phyloP scores from a whole-genome alignment of 2,888 invertebrate genomes.

The Athalia cordata region DNA sequence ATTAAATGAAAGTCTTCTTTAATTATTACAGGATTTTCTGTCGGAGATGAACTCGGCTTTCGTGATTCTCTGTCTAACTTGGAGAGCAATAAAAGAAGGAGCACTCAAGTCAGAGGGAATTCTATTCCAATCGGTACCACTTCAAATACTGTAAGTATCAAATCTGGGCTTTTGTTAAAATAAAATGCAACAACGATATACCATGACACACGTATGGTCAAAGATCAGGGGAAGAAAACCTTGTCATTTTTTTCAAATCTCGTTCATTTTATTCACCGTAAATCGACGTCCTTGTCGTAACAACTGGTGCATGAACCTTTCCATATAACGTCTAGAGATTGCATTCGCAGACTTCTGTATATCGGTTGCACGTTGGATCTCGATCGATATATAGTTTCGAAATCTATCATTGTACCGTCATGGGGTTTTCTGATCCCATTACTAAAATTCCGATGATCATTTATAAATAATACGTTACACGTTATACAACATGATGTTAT shows the following conservation, averaged over 20 bases:
- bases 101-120: conserved; percentile 72
- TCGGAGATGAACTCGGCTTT: conserved; percentile 91
- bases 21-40: conserved; percentile 84
- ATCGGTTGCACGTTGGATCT: too few relatives aligned
- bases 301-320: conserved; percentile 62
- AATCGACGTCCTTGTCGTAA: conserved; percentile 54
- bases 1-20: neutral
- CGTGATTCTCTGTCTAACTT: conserved; percentile 87
- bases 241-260: neutral
- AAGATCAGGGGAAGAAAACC: neutral
- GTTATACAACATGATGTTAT: neutral
- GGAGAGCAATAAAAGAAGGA: conserved; percentile 83
- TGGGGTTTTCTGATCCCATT: too few relatives aligned
- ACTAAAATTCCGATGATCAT: neutral
- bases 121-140: conserved; percentile 52
- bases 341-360: too few relatives aligned
- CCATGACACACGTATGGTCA: too few relatives aligned
- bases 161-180: neutral
- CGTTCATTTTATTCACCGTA: conserved; percentile 12
- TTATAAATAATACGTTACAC: neutral
- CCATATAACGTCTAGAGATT: neutral
- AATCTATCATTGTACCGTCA: too few relatives aligned
- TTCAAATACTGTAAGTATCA: conserved; percentile 60
- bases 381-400: too few relatives aligned
- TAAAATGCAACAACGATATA: too few relatives aligned